Percentiles rank a stretch among this genome's conserved stretches.
Conservation (phyloP, 2,797 vertebrate species). For the Myiotriccus ornatus region DNA sequence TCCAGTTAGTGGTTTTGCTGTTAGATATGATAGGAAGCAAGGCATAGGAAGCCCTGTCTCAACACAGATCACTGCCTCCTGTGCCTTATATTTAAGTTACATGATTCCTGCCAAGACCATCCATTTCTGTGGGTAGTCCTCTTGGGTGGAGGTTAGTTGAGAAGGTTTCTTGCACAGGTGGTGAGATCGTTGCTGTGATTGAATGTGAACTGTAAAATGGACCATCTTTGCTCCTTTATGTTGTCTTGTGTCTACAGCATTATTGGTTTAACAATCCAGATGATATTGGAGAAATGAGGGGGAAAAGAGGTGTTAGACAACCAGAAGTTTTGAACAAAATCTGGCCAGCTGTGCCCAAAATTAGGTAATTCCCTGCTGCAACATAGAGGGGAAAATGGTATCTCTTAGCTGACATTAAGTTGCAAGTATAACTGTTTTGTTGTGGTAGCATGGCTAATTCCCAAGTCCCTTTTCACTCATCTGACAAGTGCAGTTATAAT, state of each 20-base stretch:
- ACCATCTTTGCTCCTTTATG: not conserved
- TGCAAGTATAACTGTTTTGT: not conserved
- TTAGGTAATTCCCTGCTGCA: not conserved
- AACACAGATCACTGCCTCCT: not conserved
- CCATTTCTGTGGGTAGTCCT: not conserved
- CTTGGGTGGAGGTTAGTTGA: not conserved
- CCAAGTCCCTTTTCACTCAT: not conserved
- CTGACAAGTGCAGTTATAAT: not conserved
- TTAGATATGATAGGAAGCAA: not conserved
- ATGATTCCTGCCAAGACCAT: not conserved
- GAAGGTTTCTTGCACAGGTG: not conserved
- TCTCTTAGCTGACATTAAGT: not conserved
- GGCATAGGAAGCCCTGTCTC: not conserved
- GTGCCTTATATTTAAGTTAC: not conserved
- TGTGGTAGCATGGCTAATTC: not conserved
- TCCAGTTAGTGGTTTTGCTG: not conserved
- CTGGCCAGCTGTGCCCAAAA: not conserved
- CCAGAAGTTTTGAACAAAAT: not conserved
- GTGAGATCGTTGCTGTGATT: not conserved
- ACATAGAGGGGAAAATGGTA: rapidly evolving
- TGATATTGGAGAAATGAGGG: not conserved
- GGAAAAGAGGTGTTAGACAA: not conserved
- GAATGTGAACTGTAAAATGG: not conserved
- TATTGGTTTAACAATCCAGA: not conserved
- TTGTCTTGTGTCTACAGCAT: not conserved